These are phyloP conservation scores for Chorisops tibialis DNA, from an alignment of 2,888 invertebrate genomes.

Conservation along the genomic window DNA sequence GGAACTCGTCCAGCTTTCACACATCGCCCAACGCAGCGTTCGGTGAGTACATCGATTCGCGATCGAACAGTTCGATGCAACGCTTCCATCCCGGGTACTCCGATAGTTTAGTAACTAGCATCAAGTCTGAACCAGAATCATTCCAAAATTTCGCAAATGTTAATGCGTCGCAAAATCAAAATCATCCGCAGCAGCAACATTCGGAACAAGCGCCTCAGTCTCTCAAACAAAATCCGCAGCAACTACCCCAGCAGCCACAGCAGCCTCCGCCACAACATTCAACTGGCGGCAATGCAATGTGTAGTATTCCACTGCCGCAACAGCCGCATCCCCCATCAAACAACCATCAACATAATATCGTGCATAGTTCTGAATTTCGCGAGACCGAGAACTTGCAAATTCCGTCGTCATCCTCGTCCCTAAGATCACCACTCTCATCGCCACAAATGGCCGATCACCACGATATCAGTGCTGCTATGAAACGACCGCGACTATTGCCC, in stretches of 20 bases:
- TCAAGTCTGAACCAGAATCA: slow-evolving; percentile 36
- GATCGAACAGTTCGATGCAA: slow-evolving; percentile 46
- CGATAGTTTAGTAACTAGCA: slow-evolving; percentile 1
- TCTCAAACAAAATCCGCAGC: neutral
- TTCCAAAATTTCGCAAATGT: slow-evolving; percentile 47
- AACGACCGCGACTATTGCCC: slow-evolving; percentile 46
- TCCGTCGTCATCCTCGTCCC: slow-evolving; percentile 50
- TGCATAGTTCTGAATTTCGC: slow-evolving; percentile 27
- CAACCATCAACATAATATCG: slow-evolving; percentile 25
- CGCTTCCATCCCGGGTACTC: neutral
- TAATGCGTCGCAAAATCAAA: slow-evolving; percentile 10
- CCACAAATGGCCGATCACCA: slow-evolving; percentile 34
- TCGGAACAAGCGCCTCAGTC: neutral
- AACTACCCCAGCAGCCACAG: too few species aligned
- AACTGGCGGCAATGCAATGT: too few species aligned
- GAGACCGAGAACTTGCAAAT: slow-evolving; percentile 29
- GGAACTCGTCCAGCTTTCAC: slow-evolving; percentile 48
- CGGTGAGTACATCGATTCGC: slow-evolving; percentile 49
- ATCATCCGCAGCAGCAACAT: neutral
- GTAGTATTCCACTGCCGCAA: slow-evolving; percentile 39
- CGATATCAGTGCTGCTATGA: slow-evolving; percentile 29
- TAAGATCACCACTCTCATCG: slow-evolving; percentile 47
- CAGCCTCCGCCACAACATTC: neutral
- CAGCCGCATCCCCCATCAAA: slow-evolving; percentile 40
- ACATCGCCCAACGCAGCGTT: slow-evolving; percentile 48